Evolutionary conservation across 2,113 vertebrate species (phyloP).

Genomic region (Marcusenius ussheri): DNA sequence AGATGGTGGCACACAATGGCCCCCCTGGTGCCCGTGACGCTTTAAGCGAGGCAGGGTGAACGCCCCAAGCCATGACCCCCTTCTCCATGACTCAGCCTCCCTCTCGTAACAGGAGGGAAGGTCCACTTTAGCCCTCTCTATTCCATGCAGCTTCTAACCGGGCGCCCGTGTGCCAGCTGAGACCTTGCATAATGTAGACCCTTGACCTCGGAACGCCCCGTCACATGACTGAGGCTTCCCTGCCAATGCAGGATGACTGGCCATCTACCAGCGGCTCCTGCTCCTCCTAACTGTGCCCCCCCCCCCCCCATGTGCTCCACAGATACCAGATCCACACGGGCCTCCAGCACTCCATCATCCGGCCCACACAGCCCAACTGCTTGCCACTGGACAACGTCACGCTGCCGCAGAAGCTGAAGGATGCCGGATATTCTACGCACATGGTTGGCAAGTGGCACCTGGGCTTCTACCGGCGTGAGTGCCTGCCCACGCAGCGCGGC

Average conservation of each 20-base stretch:
- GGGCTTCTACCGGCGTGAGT: slow-evolving; percentile 89
- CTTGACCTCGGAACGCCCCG: not conserved
- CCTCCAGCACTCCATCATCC: slow-evolving; percentile 91
- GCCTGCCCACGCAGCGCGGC: slow-evolving; percentile 86
- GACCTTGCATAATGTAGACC: not conserved
- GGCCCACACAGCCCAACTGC: slow-evolving; percentile 88
- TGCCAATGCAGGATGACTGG: not conserved
- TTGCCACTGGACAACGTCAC: slow-evolving; percentile 85
- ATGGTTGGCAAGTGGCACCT: slow-evolving; percentile 99
- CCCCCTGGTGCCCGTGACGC: not conserved
- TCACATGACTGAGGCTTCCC: not conserved
- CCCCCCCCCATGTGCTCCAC: slow-evolving; percentile 10
- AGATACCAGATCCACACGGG: slow-evolving; percentile 98
- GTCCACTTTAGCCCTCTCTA: not conserved
- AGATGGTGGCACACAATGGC: not conserved
- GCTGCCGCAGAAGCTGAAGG: slow-evolving; percentile 87
- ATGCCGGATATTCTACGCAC: slow-evolving; percentile 86
- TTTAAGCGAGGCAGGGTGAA: not conserved
- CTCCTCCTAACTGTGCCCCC: slow-evolving; percentile 11
- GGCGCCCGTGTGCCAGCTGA: not conserved
- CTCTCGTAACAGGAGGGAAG: not conserved
- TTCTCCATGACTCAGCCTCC: not conserved
- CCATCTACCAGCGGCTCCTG: not conserved
- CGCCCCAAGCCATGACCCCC: not conserved
- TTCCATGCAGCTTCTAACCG: not conserved